phyloP scores from a whole-genome alignment of 2,888 invertebrate species.

The Theodoxus fluviatilis region DNA sequence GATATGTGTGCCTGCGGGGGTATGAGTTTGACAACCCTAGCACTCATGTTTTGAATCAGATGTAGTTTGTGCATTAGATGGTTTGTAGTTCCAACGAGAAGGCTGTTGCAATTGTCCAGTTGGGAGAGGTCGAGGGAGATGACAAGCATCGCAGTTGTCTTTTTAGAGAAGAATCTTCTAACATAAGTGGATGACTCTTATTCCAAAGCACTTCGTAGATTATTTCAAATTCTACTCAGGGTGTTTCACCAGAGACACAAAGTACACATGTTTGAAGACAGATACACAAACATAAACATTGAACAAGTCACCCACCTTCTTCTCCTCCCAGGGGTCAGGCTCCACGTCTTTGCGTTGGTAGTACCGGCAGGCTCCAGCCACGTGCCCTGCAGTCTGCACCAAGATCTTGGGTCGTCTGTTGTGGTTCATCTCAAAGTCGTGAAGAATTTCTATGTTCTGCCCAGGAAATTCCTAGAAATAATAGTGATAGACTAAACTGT shows the following conservation, averaged over 20 bases:
- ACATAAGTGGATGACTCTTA: too few species aligned
- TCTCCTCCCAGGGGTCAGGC: conserved; percentile 58
- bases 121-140: too few species aligned
- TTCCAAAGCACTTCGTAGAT: too few species aligned
- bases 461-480: conserved; percentile 58
- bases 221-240: not conserved
- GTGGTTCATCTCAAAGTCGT: conserved; percentile 68
- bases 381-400: conserved; percentile 70
- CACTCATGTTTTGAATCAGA: too few species aligned
- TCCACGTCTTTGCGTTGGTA: conserved; percentile 63
- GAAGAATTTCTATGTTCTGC: conserved; percentile 61
- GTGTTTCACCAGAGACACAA: not conserved
- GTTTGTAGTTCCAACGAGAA: too few species aligned
- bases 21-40: too few species aligned
- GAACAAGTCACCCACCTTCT: conserved; percentile 17
- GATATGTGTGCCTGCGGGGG: too few species aligned
- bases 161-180: too few species aligned
- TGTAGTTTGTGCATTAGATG: too few species aligned
- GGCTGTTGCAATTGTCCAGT: too few species aligned
- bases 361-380: conserved; percentile 68
- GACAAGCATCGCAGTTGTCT: too few species aligned
- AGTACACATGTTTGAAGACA: not conserved
- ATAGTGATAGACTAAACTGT: too few species aligned
- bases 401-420: conserved; percentile 68
- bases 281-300: not conserved